Base-by-base conservation (phyloP, 2,113 vertebrate species). In the Carettochelys insculpta region DNA sequence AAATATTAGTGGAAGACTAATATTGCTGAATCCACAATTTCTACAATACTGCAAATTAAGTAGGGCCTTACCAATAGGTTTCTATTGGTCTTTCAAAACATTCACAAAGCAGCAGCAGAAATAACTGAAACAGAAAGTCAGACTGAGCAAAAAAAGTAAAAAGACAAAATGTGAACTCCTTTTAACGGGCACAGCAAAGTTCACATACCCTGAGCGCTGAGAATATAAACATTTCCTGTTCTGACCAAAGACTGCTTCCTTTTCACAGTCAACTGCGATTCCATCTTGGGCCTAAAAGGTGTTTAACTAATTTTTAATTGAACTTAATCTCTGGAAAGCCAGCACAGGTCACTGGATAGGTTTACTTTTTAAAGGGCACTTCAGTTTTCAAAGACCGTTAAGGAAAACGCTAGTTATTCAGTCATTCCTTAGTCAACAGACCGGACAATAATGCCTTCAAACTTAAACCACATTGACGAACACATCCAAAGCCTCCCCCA, bases 391-490 rank as follows among this genome's bases (percentile, higher is more conserved):
- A 68, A 85, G 83, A 92, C 86, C 81, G 80, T 81, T 85, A 93
- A 84, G 73, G n/a, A 86, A 81, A 75, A 8, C 6, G 87, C 43
- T 89, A 92, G 93, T 86, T 89, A 94, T 58, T 92, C 81, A 83
- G 47, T 1, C 56, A 73, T 94, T 93, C 87, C 73, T 96, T 94
- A 95, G 92, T 80, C 80, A 95, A 95, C 71, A 86, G 90, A 96
- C 85, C 89, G 96, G 92, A 93, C 71, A 95, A 86, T 68, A 94
- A 92, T 3, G 20, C 61, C 77, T 94, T 87, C 91, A 77, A 86
- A 94, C 88, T 65, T 84, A 89, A 94, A 94, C 77, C 79, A 88
- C 90, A 83, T 43, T 92, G 82, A 58, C 58, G 76, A 80, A 76
- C 76, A 41, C 3, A 5, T 78, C 91, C 88, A 65, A 80, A 85